phyloP scores from a whole-genome alignment of 2,888 invertebrate genomes.

The Perizoma flavofasciatum region DNA sequence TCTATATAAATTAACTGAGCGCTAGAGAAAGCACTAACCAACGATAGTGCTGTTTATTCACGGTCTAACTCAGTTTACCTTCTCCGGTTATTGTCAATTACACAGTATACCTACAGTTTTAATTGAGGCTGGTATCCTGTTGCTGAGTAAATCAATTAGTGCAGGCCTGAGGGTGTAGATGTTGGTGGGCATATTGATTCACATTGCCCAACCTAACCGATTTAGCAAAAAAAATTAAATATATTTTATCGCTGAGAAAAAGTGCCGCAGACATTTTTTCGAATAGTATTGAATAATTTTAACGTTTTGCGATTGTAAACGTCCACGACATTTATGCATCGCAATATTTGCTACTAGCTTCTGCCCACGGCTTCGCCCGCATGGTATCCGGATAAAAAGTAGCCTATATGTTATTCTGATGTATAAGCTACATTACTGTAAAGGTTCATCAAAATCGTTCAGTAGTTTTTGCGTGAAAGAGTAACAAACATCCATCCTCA shows the following conservation, averaged over 20 bases:
- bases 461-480: too few relatives aligned
- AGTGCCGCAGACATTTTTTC: too few relatives aligned
- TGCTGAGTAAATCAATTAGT: constrained; percentile 80
- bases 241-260: constrained; percentile 16
- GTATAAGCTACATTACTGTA: too few relatives aligned
- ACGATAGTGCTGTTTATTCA: constrained; percentile 10
- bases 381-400: too few relatives aligned
- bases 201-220: constrained; percentile 51
- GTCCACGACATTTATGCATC: too few relatives aligned
- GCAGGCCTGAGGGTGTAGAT: constrained; percentile 53
- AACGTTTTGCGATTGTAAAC: too few relatives aligned
- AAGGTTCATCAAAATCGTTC: too few relatives aligned
- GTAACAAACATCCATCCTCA: too few relatives aligned
- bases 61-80: constrained; percentile 45
- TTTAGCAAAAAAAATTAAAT: constrained; percentile 27
- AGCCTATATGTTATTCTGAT: too few relatives aligned
- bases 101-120: constrained; percentile 59
- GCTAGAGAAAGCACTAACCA: not conserved
- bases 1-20: not conserved
- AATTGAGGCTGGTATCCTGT: constrained; percentile 69
- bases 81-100: constrained; percentile 62
- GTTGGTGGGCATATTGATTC: constrained; percentile 59
- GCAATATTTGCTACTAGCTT: too few relatives aligned
- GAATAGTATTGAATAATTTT: too few relatives aligned
- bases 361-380: too few relatives aligned